Evolutionary conservation across 2,113 vertebrate genomes (phyloP), one percentile per base, ranked within the genome.

Genomic region (Apistogramma diplotaenia): DNA sequence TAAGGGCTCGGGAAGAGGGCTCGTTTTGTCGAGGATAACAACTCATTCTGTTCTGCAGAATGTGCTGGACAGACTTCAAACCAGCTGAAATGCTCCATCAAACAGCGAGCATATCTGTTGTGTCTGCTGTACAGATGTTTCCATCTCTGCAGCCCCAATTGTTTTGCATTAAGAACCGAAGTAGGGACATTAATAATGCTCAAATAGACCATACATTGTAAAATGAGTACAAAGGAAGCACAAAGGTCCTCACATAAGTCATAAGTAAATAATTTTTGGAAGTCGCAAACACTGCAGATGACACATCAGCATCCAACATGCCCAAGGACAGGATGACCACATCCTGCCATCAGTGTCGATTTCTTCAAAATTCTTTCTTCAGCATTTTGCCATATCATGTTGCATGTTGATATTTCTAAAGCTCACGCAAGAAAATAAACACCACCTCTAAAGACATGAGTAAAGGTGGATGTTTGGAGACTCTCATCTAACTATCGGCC

Each of bases 21-120:
- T 21, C 1, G 12, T 51, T 40, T 18, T 0, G 10, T 35, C 6
- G 49, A 1, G 6, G 55, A 65, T 49, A 67, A 27, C 16, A 56
- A 81, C 19, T 27, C 6, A 6, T 5, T 21, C 5, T 15, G 8
- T 6, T 78, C 25, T 60, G 76, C 54, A 57, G 3, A 57, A 37
- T 37, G 77, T 15, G 2, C 21, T 84, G 76, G 78, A 80, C n/a
- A 3, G 8, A 77, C 81, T 77, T 76, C 76, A 84, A 79, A 81
- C 29, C 21, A 29, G 16, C 7, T 16, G 16, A 71, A 55, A 12
- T 37, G 6, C 21, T 61, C 49, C 25, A 31, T 78, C 55, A 75
- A 74, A 77, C 59, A 58, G 31, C n/a, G 74, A 82, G 71, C 23
- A 23, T 1, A 6, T 65, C 56, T 56, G 18, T 2, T 31, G 19